phyloP scores from a whole-genome alignment of 2,113 vertebrate genomes.

The Apodemus speciosus region DNA sequence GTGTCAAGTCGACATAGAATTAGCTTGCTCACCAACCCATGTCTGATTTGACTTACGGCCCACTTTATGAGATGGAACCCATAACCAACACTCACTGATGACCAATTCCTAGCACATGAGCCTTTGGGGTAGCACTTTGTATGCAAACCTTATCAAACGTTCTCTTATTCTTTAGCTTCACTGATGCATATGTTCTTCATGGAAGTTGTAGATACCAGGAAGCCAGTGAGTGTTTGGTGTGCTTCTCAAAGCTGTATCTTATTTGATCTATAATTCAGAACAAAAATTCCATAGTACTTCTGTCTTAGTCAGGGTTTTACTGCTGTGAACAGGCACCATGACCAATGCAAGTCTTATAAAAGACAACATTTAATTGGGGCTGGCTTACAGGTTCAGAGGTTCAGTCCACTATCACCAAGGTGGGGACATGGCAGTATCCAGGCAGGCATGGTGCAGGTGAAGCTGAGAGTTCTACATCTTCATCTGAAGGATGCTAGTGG shows the following conservation, averaged over 20 bases:
- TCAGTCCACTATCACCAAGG: too few relatives aligned
- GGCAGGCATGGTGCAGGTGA: too few relatives aligned
- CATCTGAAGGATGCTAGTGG: too few relatives aligned
- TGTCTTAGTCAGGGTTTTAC: too few relatives aligned
- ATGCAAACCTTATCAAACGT: not conserved
- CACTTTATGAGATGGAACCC: not conserved
- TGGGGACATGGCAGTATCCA: too few relatives aligned
- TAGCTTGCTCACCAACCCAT: not conserved
- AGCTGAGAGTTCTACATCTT: too few relatives aligned
- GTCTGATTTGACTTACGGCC: not conserved
- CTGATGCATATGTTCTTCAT: not conserved
- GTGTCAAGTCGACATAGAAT: not conserved
- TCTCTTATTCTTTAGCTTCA: not conserved
- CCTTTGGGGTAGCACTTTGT: not conserved
- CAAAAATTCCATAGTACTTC: not conserved
- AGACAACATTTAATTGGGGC: too few relatives aligned
- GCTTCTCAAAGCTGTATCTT: slow-evolving; percentile 18
- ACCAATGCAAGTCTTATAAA: too few relatives aligned
- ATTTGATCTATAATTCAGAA: slow-evolving; percentile 20
- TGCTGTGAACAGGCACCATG: too few relatives aligned
- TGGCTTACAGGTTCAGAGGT: too few relatives aligned
- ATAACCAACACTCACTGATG: not conserved
- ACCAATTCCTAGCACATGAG: not conserved
- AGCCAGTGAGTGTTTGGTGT: slow-evolving; percentile 4
- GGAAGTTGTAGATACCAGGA: not conserved